Base-by-base conservation (phyloP, 2,113 vertebrate genomes). In the Planiliza haematocheilus region DNA sequence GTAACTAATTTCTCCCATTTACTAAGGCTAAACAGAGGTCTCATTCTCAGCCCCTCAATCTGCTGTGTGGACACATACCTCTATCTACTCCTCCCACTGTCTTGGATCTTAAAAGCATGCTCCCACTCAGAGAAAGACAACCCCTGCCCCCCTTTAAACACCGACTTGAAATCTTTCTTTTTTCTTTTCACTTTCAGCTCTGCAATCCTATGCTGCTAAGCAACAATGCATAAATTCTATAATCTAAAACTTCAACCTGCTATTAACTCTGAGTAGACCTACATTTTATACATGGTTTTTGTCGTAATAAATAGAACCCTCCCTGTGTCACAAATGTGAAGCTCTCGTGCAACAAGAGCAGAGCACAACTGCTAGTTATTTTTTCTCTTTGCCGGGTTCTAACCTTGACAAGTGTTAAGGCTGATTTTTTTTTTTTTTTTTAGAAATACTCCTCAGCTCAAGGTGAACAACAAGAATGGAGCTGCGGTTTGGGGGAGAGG, bases 1-100 rank as follows among this genome's bases (percentile, higher is more conserved):
- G 64, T 87, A 73, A 60, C 75, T 77, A 83, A 87, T 90, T 82
- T 89, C 65, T 83, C 56, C 81, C 36, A 61, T 34, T 85, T 64
- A 90, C 70, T 21, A 49, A 70, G 76, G 80, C 79, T 88, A 84
- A 90, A 86, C 56, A 81, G 66, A 84, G 74, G 83, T 84, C 63
- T 84, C 51, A 71, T 78, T 88, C 65, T 73, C 74, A 70, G 86
- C 51, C 57, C 73, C 37, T 70, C 88, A 89, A 89, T 66, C 77
- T 86, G 20, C 49, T 52, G 78, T 82, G 81, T 79, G 51, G 73
- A 87, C 78, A 87, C 48, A 86, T 85, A 88, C 63, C 62, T 50
- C 21, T 55, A 59, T 45, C 51, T 64, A 67, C 30, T 48, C 17
- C 62, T 76, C 72, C 63, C 7, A 65, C 63, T 62, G 70, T 77